Evolutionary conservation across 2,113 vertebrate species (phyloP).

Genomic region (Chaenogobius annularis): DNA sequence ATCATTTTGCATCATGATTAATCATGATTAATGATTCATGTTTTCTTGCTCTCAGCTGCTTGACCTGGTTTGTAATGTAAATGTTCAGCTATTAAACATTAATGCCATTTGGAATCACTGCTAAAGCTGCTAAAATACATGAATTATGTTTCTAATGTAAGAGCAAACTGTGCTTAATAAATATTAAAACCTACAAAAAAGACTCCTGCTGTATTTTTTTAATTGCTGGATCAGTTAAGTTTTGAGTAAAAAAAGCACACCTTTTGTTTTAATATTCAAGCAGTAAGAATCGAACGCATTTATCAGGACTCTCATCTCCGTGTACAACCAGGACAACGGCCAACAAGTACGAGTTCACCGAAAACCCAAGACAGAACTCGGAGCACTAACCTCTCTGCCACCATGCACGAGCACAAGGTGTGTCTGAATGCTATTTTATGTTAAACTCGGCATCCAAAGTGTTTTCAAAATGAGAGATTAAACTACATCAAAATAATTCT

Average conservation of each 20-base stretch:
- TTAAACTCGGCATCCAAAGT: no score
- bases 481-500: no score
- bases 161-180: neutral
- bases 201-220: no score
- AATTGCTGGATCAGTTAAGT: neutral
- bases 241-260: neutral
- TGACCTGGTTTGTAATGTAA: conserved; percentile 10
- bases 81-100: neutral
- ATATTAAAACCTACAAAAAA: neutral
- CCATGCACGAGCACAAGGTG: no score
- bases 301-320: no score
- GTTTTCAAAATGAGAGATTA: no score
- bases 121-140: neutral
- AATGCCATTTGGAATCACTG: neutral
- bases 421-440: no score
- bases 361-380: no score
- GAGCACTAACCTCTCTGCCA: no score
- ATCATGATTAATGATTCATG: neutral
- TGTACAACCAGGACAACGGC: no score
- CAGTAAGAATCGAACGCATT: neutral
- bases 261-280: neutral
- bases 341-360: no score
- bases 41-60: conserved; percentile 21
- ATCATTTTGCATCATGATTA: neutral
- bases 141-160: neutral